Conservation (phyloP, 2,888 invertebrate genomes). For the Taphrorychus bicolor region DNA sequence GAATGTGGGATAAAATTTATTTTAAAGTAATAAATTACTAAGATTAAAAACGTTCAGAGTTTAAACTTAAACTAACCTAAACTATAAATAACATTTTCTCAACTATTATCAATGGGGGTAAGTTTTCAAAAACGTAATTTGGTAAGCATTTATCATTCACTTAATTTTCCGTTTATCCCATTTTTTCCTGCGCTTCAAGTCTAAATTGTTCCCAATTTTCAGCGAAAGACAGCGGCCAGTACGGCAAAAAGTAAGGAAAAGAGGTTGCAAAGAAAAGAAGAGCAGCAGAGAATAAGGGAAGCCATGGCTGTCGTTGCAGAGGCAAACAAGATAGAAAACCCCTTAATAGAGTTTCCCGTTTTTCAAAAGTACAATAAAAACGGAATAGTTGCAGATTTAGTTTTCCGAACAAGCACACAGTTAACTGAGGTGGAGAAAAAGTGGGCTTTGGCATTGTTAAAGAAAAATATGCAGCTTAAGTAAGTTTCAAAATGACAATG, state of each 20-base stretch:
- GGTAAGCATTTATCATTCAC: too few relatives aligned
- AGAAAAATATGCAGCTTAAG: conserved; percentile 79
- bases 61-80: background rate
- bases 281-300: conserved; percentile 66
- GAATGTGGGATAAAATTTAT: background rate
- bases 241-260: conserved; percentile 68
- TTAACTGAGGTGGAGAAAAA: conserved; percentile 66
- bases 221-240: conserved; percentile 64
- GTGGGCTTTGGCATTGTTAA: conserved; percentile 79
- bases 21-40: background rate
- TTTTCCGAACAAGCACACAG: conserved; percentile 65
- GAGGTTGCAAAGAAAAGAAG: conserved; percentile 67
- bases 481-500: too few relatives aligned
- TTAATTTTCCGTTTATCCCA: too few relatives aligned
- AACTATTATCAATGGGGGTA: background rate
- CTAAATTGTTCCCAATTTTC: too few relatives aligned
- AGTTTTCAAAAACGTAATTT: background rate
- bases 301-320: conserved; percentile 67
- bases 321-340: conserved; percentile 67
- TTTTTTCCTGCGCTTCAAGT: too few relatives aligned
- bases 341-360: conserved; percentile 67
- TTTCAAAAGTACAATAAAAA: conserved; percentile 69
- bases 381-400: conserved; percentile 67
- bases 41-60: background rate
- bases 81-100: background rate